A percentile compares a stretch with the other conserved stretches of the same genome.
Evolutionary conservation across 2,888 invertebrate species (phyloP).

Genomic region (Fissipunctia ypsillon): DNA sequence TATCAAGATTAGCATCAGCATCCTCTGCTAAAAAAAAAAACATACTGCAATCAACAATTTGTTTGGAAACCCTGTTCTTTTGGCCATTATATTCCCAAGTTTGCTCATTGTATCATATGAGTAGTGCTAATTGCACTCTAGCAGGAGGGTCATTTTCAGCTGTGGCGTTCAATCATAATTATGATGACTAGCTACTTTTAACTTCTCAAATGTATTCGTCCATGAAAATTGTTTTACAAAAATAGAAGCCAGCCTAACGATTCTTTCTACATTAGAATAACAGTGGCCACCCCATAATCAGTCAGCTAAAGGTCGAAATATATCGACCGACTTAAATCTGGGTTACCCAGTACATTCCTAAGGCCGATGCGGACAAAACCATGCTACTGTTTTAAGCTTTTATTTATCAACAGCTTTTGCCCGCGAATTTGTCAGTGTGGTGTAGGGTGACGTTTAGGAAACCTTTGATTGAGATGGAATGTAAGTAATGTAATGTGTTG

Average conservation of each 20-base stretch:
- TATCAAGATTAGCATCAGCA: not conserved
- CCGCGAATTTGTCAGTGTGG: not conserved
- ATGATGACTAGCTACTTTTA: not conserved
- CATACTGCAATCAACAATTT: too few species aligned
- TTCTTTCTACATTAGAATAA: slow-evolving; percentile 30
- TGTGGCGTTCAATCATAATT: not conserved
- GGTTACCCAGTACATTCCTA: slow-evolving; percentile 72
- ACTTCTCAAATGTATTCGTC: not conserved
- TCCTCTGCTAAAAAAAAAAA: not conserved
- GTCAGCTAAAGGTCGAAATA: slow-evolving; percentile 69
- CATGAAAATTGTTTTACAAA: not conserved
- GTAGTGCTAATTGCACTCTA: not conserved
- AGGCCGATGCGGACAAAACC: slow-evolving; percentile 57
- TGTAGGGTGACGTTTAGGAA: not conserved
- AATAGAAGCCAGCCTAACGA: not conserved
- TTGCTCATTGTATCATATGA: not conserved
- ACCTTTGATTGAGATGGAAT: not conserved
- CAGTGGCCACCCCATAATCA: slow-evolving; percentile 43
- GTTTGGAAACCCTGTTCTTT: too few species aligned
- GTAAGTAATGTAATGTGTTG: not conserved
- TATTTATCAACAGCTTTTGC: slow-evolving; percentile 1
- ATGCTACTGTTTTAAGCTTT: slow-evolving; percentile 22
- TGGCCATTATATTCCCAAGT: not conserved
- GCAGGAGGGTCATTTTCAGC: not conserved
- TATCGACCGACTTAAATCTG: slow-evolving; percentile 72